Base-by-base conservation (phyloP, 2,797 vertebrate genomes). In the Gymnopithys bicolor region DNA sequence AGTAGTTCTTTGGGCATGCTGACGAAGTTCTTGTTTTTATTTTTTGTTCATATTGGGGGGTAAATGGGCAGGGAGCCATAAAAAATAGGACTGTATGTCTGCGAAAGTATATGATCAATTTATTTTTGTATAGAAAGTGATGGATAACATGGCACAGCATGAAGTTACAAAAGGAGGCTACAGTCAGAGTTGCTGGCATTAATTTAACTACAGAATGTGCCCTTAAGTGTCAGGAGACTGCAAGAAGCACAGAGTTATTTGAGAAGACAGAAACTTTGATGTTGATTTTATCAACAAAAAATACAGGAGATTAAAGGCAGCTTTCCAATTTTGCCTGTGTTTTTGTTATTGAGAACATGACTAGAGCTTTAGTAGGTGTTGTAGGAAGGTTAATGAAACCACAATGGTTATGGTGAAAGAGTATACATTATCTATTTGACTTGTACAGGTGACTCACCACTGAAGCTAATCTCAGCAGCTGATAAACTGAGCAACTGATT, bases 201-300 rank as follows among this genome's bases (percentile, higher is more conserved):
- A 92, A 96, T 94, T 95, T 93, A 89, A 96, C 85, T 80, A 46
- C 67, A 70, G 93, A 95, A 95, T 96, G 93, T 93, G 87, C 83
- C 94, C 93, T 96, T 96, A 96, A 96, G 96, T 94, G 94, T 96
- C 92, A 95, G 82, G 86, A 95, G 92, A 74, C 94, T 80, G 73
- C 84, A 93, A 89, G 92, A 94, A 95, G 79, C 87, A 55, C 79
- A 5, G 82, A 95, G 94, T 95, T 96, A 93, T 90, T 94, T 92
- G 94, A 96, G 95, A 93, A 93, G 90, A 89, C 90, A 94, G 75
- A 53, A 89, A 93, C 84, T 96, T 94, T 71, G 85, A 88, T 91
- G 87, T 77, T 91, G 91, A 87, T 87, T 81, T 92, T 89, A 66
- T 82, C 87, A 92, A 84, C 74, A 85, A 87, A 89, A 94, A 91